A percentile compares a stretch with the other conserved stretches of the same genome.
Conservation (phyloP, 1,140 invertebrate species). For the Sitophilus oryzae region DNA sequence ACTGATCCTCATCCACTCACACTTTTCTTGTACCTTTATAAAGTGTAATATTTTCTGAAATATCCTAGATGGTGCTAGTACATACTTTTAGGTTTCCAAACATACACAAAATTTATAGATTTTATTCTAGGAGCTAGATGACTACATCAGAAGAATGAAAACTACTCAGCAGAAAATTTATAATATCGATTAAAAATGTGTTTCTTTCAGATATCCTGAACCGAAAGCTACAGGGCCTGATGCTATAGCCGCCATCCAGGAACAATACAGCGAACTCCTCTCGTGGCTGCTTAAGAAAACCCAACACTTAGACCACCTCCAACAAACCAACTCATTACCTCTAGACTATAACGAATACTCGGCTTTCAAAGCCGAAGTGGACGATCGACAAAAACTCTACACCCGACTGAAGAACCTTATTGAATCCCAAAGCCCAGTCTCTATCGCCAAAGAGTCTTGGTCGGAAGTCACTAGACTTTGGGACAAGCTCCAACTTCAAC, state of each 20-base stretch:
- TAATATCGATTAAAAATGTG: too few species aligned
- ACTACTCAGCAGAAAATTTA: too few species aligned
- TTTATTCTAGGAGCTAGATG: too few species aligned
- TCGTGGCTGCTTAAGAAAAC: conserved; percentile 76
- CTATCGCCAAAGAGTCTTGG: conserved; percentile 76
- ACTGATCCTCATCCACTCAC: too few species aligned
- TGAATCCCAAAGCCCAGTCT: conserved; percentile 69
- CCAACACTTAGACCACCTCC: conserved; percentile 61
- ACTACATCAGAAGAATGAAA: too few species aligned
- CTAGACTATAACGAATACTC: conserved; percentile 65
- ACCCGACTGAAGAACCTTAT: conserved; percentile 68
- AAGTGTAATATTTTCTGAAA: too few species aligned
- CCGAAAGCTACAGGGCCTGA: conserved; percentile 62
- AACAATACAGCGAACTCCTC: conserved; percentile 72
- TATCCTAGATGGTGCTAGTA: too few species aligned
- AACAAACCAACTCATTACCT: conserved; percentile 60
- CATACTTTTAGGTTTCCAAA: too few species aligned
- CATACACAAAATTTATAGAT: too few species aligned
- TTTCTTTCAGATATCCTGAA: conserved; percentile 62
- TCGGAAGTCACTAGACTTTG: conserved; percentile 67
- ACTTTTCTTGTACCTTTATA: too few species aligned
- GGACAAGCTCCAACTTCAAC: conserved; percentile 68
- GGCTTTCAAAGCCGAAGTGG: conserved; percentile 62
- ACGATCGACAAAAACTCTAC: conserved; percentile 61
- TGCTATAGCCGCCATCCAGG: conserved; percentile 67